These are phyloP conservation scores for Phymorhynchus buccinoides DNA, from an alignment of 1,140 invertebrate species.

Conservation along the genomic window DNA sequence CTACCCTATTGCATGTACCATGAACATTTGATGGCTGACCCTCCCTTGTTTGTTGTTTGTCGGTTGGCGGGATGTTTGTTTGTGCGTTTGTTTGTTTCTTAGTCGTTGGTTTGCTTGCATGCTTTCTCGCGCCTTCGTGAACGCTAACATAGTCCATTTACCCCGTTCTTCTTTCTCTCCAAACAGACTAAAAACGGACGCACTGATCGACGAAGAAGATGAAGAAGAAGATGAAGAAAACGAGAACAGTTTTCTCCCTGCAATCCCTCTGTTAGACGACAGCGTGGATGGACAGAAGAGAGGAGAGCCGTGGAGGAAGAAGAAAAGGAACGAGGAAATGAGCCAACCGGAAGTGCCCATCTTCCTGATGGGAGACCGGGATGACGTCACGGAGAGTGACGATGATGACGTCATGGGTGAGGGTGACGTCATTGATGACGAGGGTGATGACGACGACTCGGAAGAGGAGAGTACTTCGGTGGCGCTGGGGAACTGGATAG, in stretches of 20 bases:
- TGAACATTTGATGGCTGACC: too few species aligned
- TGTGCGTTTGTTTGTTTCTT: too few species aligned
- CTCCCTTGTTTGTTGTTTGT: too few species aligned
- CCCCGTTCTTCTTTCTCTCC: too few species aligned
- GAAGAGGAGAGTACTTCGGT: conserved; percentile 12
- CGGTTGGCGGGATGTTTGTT: too few species aligned
- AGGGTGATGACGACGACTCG: conserved; percentile 24
- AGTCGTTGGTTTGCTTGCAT: too few species aligned
- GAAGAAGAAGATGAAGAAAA: background rate
- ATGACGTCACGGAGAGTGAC: background rate
- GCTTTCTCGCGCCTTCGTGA: too few species aligned
- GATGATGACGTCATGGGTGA: background rate
- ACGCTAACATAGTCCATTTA: too few species aligned
- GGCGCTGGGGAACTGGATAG: conserved; percentile 2
- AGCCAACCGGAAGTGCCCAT: conserved; percentile 25
- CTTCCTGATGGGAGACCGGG: conserved; percentile 9
- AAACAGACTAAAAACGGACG: background rate
- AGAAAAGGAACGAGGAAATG: background rate
- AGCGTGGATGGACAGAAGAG: conserved; percentile 25
- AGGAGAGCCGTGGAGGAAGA: conserved; percentile 31
- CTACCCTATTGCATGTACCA: too few species aligned
- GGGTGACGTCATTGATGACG: background rate
- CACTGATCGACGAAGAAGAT: background rate
- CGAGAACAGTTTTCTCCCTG: too few species aligned
- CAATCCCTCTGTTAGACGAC: background rate